phyloP scores from a whole-genome alignment of 2,113 vertebrate species.

The Ellobius talpinus region DNA sequence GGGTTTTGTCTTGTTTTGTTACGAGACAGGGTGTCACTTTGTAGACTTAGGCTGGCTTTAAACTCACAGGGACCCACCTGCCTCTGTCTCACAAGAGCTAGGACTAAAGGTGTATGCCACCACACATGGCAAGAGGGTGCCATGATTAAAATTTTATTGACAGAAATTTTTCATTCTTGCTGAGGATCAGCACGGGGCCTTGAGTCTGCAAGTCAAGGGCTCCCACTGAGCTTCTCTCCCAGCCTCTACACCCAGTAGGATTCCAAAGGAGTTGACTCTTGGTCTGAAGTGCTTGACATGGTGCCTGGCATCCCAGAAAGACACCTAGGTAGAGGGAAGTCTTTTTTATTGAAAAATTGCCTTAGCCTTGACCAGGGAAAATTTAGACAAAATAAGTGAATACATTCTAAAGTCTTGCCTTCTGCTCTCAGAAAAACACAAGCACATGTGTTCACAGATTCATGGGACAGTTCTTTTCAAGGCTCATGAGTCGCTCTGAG shows the following conservation, averaged over 20 bases:
- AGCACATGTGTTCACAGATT: neutral
- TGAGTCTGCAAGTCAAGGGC: neutral
- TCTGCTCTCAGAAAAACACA: neutral
- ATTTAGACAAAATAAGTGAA: slow-evolving; percentile 44
- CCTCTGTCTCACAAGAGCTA: neutral
- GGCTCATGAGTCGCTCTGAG: neutral
- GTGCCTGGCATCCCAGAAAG: neutral
- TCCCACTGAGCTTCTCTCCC: neutral
- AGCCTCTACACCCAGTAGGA: neutral
- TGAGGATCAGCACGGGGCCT: neutral
- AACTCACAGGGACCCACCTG: neutral
- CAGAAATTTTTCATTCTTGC: neutral
- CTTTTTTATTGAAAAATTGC: slow-evolving; percentile 49
- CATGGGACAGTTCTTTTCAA: neutral
- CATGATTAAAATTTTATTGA: neutral
- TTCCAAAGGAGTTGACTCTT: neutral
- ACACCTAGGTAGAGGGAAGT: neutral
- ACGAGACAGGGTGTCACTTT: neutral
- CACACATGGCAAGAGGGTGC: neutral
- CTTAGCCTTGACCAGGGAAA: slow-evolving; percentile 20
- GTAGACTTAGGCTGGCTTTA: neutral
- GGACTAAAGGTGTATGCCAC: neutral
- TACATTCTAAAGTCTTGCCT: slow-evolving; percentile 20
- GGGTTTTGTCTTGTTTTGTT: neutral
- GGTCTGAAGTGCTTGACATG: neutral